Evolutionary conservation across 2,113 vertebrate species (phyloP).

Genomic region (Phyllopteryx taeniolatus): DNA sequence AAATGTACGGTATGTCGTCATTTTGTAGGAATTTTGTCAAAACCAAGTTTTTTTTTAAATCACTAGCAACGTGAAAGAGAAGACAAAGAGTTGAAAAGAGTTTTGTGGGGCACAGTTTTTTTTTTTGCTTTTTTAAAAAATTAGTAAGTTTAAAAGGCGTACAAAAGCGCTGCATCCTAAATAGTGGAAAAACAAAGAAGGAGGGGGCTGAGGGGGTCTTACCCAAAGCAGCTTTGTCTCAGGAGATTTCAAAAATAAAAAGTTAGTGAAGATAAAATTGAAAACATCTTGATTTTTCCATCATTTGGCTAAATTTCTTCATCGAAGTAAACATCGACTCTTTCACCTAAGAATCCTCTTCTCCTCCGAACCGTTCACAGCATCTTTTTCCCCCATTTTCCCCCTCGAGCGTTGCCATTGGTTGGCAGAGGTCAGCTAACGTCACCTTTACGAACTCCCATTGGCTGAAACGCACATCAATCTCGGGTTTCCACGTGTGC

Average conservation of each 20-base stretch:
- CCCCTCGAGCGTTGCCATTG: constrained; percentile 41
- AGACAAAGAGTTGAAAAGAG: neutral
- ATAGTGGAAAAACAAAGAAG: neutral
- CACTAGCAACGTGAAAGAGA: neutral
- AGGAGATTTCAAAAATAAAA: constrained; percentile 23
- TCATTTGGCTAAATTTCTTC: neutral
- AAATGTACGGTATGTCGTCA: neutral
- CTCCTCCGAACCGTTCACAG: constrained; percentile 24
- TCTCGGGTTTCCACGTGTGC: constrained; percentile 73
- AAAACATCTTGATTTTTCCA: constrained; percentile 11
- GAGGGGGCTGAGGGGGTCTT: constrained; percentile 19
- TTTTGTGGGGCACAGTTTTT: neutral
- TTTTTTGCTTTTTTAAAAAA: neutral
- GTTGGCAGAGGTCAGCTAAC: neutral
- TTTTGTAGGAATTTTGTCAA: neutral
- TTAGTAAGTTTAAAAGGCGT: neutral
- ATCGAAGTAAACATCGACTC: constrained; percentile 29
- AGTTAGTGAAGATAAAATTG: constrained; percentile 24
- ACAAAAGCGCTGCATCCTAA: neutral
- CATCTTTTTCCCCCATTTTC: constrained; percentile 7
- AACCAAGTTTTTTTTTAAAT: neutral
- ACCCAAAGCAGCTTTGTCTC: constrained; percentile 42
- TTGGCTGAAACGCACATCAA: constrained; percentile 49
- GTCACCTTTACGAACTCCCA: constrained; percentile 23
- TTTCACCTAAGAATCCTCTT: neutral